Evolutionary conservation across 1,140 invertebrate species (phyloP), one percentile per base, ranked within the genome.

Genomic region (Drosophila carrolli): DNA sequence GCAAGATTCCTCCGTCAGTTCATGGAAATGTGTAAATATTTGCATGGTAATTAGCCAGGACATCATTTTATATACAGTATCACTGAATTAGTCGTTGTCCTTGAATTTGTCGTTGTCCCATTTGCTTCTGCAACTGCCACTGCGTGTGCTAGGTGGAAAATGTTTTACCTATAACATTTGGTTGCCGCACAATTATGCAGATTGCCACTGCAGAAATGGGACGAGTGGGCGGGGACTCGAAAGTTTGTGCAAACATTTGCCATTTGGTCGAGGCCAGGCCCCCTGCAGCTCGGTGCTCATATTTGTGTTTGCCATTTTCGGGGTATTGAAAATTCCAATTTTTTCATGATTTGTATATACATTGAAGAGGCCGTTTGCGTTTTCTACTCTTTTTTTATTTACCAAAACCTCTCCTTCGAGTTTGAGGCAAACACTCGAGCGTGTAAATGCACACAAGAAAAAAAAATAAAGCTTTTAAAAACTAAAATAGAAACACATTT

Each of bases 401-500:
- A 62, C 32, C 66, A 9, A 50, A 35, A 70, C 53, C 47, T 66
- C 51, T 50, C 55, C 67, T 61, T 72, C 44, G 61, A 78, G 63
- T 67, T 67, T 51, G 46, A 41, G 47, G 61, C 84, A 89, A 89
- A 89, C 74, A 89, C 84, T 89, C 59, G 54, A 81, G 66, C 74
- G 78, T 78, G 78, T 79, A 88, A 85, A 78, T 82, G 82, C 65
- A 78, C 65, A 80, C 59, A 58, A 41, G 19, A 50, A 13, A 44
- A 38, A 53, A 53, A 79, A 68, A 67, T 1, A n/a, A 27, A 58
- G 53, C 54, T 58, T 57, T 29, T 70, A 65, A 75, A 75, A 86
- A 86, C 84, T 86, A 79, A 86, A 86, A 86, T 88, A 86, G 84
- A 86, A 86, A 86, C 76, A 88, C 83, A 86, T 86, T 86, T 86